Evolutionary conservation across 1,140 invertebrate species (phyloP).

Genomic region (Bombyx mandarina): DNA sequence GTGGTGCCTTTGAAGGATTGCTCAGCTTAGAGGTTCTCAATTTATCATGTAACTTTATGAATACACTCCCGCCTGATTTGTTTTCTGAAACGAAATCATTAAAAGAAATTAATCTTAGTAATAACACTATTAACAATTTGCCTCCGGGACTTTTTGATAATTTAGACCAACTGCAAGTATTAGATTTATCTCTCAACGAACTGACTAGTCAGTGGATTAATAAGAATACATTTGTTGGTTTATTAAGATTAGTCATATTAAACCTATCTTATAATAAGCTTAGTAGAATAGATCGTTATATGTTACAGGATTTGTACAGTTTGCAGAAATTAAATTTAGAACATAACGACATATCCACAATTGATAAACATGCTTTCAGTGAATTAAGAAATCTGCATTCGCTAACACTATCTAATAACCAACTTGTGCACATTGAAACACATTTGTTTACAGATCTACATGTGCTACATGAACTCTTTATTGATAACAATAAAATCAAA

Average conservation of each 20-base stretch:
- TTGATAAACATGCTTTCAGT: conserved; percentile 81
- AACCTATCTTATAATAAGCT: conserved; percentile 84
- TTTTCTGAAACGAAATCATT: conserved; percentile 79
- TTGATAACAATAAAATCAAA: conserved; percentile 83
- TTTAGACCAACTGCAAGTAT: conserved; percentile 80
- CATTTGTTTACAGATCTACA: conserved; percentile 81
- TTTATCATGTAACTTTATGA: conserved; percentile 82
- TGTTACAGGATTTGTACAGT: conserved; percentile 83
- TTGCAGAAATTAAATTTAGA: conserved; percentile 84
- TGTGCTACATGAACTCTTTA: conserved; percentile 79
- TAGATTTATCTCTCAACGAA: conserved; percentile 85
- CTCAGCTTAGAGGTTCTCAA: conserved; percentile 78
- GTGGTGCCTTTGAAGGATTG: conserved; percentile 80
- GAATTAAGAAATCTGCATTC: conserved; percentile 84
- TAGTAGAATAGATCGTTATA: conserved; percentile 77
- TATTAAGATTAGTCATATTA: conserved; percentile 80
- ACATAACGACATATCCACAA: conserved; percentile 80
- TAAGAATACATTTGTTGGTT: conserved; percentile 81
- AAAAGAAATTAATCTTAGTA: conserved; percentile 81
- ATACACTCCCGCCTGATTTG: conserved; percentile 80
- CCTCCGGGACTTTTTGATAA: conserved; percentile 83
- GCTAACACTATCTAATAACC: conserved; percentile 81
- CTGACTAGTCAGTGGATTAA: conserved; percentile 86
- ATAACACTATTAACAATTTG: conserved; percentile 83
- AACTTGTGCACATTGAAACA: conserved; percentile 77